Evolutionary conservation across 2,888 invertebrate species (phyloP).

Genomic region (Dioctria rufipes): DNA sequence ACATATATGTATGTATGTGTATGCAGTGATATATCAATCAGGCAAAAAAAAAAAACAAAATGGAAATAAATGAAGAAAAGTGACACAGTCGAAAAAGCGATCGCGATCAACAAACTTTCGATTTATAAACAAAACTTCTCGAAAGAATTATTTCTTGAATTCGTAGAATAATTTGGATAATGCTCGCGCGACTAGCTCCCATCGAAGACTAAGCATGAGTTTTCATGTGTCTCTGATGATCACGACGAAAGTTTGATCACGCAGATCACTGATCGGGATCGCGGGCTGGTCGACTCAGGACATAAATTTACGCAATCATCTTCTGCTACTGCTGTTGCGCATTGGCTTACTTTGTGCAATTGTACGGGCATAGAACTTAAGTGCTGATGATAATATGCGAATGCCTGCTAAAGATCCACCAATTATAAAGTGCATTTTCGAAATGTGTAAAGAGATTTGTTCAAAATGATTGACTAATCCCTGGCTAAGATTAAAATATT

Average conservation of each 20-base stretch:
- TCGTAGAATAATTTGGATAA: background rate
- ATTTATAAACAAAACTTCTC: conserved; percentile 23
- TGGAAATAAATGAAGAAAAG: too few relatives aligned
- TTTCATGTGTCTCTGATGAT: background rate
- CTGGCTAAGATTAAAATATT: background rate
- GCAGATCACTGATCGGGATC: too few relatives aligned
- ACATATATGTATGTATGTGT: background rate
- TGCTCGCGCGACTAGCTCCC: conserved; percentile 41
- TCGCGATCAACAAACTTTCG: conserved; percentile 30
- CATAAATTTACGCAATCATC: conserved; percentile 43
- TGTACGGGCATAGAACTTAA: background rate
- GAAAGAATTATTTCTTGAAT: conserved; percentile 11
- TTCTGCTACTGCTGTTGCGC: background rate
- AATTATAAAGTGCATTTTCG: conserved; percentile 16
- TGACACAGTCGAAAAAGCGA: conserved; percentile 8
- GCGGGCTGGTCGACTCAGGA: conserved; percentile 6
- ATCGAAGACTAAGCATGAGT: conserved; percentile 34
- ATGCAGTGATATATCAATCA: too few relatives aligned
- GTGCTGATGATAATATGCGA: background rate
- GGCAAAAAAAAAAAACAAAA: too few relatives aligned
- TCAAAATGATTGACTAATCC: conserved; percentile 9
- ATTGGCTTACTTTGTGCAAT: background rate
- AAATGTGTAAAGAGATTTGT: conserved; percentile 23
- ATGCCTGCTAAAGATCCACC: conserved; percentile 13
- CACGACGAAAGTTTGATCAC: too few relatives aligned